A percentile compares a stretch with the other conserved stretches of the same genome.
Evolutionary conservation across 2,797 vertebrate species (phyloP).

Genomic region (Arnoldichthys spilopterus): DNA sequence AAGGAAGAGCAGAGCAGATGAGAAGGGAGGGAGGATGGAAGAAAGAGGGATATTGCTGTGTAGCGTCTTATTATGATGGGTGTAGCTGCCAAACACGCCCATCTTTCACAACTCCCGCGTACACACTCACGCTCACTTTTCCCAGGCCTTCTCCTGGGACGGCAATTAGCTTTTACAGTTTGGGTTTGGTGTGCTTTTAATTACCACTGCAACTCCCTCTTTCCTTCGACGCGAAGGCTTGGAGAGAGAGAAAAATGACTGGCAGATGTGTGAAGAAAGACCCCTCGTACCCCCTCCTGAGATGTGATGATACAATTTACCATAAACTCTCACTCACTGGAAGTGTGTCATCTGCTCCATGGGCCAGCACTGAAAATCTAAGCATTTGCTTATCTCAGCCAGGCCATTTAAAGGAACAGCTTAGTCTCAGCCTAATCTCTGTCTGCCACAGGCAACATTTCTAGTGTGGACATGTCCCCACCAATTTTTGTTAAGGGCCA

Average conservation of each 20-base stretch:
- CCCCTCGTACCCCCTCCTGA: not conserved
- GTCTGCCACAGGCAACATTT: too few species aligned
- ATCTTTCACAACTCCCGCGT: conserved; percentile 10
- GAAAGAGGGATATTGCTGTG: conserved; percentile 1
- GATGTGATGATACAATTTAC: conserved; percentile 27
- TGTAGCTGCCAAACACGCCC: conserved; percentile 32
- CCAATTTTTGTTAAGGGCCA: too few species aligned
- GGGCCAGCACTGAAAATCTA: not conserved
- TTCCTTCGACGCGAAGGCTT: conserved; percentile 25
- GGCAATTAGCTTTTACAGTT: conserved; percentile 34
- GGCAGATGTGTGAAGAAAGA: conserved; percentile 3
- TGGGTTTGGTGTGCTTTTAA: conserved; percentile 40
- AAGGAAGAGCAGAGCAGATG: too few species aligned
- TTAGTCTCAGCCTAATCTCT: not conserved
- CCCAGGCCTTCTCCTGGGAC: conserved; percentile 29
- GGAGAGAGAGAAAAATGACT: conserved; percentile 12
- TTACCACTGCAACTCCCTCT: conserved; percentile 36
- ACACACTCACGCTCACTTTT: conserved; percentile 1
- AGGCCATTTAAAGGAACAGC: not conserved
- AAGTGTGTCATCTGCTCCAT: not conserved
- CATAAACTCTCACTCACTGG: conserved; percentile 17
- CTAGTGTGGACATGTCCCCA: too few species aligned
- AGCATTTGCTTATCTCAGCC: not conserved
- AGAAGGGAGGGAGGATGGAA: not conserved
- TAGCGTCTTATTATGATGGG: conserved; percentile 32